Base-by-base conservation (phyloP, 2,113 vertebrate species). In the Calidris pygmaea region DNA sequence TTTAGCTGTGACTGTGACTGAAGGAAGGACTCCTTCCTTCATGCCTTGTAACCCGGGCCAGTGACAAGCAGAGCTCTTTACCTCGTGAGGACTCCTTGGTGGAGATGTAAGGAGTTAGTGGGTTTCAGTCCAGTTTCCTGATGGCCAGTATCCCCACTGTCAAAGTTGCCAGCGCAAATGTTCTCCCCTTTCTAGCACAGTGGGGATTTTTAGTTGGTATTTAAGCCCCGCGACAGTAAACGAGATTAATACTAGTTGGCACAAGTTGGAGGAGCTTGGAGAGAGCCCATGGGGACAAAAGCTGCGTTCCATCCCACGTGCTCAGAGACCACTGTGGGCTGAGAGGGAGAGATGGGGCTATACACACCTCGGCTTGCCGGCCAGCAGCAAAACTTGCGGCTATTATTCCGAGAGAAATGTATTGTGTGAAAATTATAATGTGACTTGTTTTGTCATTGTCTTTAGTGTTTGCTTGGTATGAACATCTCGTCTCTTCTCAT, bases 381-480 rank as follows among this genome's bases (percentile, higher is more conserved):
- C 65, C 84, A 81, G 74, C 35, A 62, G 56, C 55, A 80, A 41
- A 80, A 23, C 58, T 48, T 53, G 67, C 41, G 26, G 27, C 17
- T 92, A 79, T 87, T 78, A 35, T 65, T 65, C 72, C 55, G 78
- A 91, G 66, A 78, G 39, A 85, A 74, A 63, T 72, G 43, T 89
- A 21, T 79, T 48, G 45, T 90, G 72, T 96, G 93, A 79, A 93
- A 85, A 74, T 67, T 39, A 14, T 6, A 3, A 58, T 34, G 55
- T 93, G 72, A 62, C 63, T 87, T 78, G 45, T 89, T 94, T 84
- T 80, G 68, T 84, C 43, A 9, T 91, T 60, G 74, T 82, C 80
- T 77, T 74, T 74, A 34, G 58, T 6, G 32, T 93, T 86, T 85
- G 47, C 50, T 52, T 0, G 0, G 18, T 70, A 30, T 84, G 85